Base-by-base conservation (phyloP, 2,113 vertebrate genomes). In the Dicrurus megarhynchus region DNA sequence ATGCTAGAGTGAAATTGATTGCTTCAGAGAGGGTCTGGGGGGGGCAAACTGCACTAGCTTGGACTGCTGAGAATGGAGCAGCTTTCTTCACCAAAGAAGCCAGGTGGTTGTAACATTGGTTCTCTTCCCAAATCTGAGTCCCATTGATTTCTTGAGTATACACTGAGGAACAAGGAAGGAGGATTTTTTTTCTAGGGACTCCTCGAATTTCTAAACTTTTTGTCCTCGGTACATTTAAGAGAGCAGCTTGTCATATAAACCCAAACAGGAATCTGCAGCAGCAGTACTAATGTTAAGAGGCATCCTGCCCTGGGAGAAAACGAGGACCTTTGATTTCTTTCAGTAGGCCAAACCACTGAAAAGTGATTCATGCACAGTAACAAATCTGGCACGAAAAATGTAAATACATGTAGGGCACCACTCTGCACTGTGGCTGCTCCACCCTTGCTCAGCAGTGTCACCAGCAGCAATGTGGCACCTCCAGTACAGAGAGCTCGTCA, bases 401-500 rank as follows among this genome's bases (percentile, higher is more conserved):
- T 50, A 63, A 76, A 64, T 24, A 56, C 21, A 12, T 37, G 22
- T 20, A 35, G 15, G 20, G 17, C 17, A 39, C 9, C 10, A 21
- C 13, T 57, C 50, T 77, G 21, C 2, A 0, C 46, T 50, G 63
- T 5, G 5, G 11, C 50, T 53, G 49, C n/a, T 73, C 39, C 19
- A 32, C 10, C 5, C 27, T 49, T 16, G 27, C 30, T 80, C 37
- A 61, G 46, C 57, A 26, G 13, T 9, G 47, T 75, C 32, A 49
- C 8, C 37, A 56, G 33, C 41, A 84, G 53, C 35, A n/a, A 13
- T 0, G 2, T 28, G 30, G 20, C 15, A 47, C 2, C 6, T 41
- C 13, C 19, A 3, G 8, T 15, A 22, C 18, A n/a, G 41, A 41
- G 7, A 61, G 2, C 17, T 22, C 32, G 1, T n/a, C 6, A 0